Conservation (phyloP, 2,797 vertebrate genomes). For the Enteromius unitaeniatus region DNA sequence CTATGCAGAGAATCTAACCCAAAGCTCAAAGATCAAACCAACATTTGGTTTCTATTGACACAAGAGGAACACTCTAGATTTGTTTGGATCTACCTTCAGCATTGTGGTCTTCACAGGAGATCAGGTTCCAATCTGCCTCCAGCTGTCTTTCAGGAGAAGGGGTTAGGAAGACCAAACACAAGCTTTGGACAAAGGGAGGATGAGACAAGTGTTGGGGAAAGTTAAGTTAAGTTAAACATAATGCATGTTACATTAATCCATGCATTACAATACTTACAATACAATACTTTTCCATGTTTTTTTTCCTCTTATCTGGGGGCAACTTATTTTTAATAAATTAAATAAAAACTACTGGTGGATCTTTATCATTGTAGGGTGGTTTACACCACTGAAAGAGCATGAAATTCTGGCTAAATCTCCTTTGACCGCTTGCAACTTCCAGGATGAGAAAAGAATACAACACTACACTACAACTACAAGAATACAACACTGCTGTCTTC, state of each 20-base stretch:
- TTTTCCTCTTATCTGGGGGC: too few species aligned
- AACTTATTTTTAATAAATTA: too few species aligned
- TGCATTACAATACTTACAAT: too few species aligned
- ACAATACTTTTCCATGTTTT: neutral
- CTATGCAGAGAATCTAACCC: constrained; percentile 30
- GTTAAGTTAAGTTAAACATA: neutral
- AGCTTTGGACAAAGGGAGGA: constrained; percentile 8
- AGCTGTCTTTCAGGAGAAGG: constrained; percentile 43
- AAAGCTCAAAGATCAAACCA: constrained; percentile 47
- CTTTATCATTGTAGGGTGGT: too few species aligned
- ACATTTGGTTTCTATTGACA: constrained; percentile 51
- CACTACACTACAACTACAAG: too few species aligned
- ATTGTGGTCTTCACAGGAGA: constrained; percentile 43
- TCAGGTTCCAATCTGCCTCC: constrained; percentile 53
- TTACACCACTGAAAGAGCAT: too few species aligned
- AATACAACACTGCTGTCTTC: too few species aligned
- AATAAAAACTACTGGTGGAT: too few species aligned
- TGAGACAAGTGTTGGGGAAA: neutral
- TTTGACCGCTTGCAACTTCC: too few species aligned
- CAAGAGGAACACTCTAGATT: constrained; percentile 19
- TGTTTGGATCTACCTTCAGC: constrained; percentile 47
- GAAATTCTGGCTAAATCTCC: too few species aligned
- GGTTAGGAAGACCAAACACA: constrained; percentile 51
- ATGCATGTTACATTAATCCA: neutral
- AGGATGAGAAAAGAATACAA: too few species aligned